Base-by-base conservation (phyloP, 2,888 invertebrate genomes). In the Conchocele bisecta region DNA sequence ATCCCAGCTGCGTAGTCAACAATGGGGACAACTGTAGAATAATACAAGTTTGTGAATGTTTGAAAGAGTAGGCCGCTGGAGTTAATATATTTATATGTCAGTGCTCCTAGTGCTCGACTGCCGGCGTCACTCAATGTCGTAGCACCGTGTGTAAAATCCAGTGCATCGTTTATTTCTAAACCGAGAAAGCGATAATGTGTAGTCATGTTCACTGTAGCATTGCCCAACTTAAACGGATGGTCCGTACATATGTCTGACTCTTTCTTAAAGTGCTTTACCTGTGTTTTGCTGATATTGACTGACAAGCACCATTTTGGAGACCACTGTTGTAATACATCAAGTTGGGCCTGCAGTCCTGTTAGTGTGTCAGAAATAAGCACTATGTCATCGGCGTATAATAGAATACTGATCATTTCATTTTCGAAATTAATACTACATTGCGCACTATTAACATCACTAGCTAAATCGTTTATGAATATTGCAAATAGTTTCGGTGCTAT, bases 401-500 rank as follows among this genome's bases (percentile, higher is more conserved):
- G 48, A 17, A 28, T 11, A 13, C 48, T 48, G 28, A 48, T 28
- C 28, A 48, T 28, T 46, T 48, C 29, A 9, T 48, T 31, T 17
- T 4, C 7, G 17, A 48, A 28, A 48, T 17, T n/a, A 3, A 60
- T 33, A 17, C 41, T 42, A 41, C 50, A 39, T 20, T 28, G 17
- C 3, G 42, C 17, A 7, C 2, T 1, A 33, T 53, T 63, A 4
- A 53, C 31, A 17, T 53, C 53, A 17, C 31, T 41, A 11, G 53
- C 44, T 1, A 51, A 28, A 20, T 51, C 51, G 26, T 63, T 31
- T 5, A 63, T 53, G 17, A 63, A 63, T 3, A 63, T n/a, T 2
- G 53, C 53, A 24, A 63, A 63, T 13, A 63, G 31, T 17, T 41
- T 61, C 3, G 61, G 61, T 3, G 61, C 51, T 24, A 51, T 15